A percentile compares a stretch with the other conserved stretches of the same genome.
phyloP scores from a whole-genome alignment of 2,888 invertebrate genomes.

The Alentia gelatinosa region DNA sequence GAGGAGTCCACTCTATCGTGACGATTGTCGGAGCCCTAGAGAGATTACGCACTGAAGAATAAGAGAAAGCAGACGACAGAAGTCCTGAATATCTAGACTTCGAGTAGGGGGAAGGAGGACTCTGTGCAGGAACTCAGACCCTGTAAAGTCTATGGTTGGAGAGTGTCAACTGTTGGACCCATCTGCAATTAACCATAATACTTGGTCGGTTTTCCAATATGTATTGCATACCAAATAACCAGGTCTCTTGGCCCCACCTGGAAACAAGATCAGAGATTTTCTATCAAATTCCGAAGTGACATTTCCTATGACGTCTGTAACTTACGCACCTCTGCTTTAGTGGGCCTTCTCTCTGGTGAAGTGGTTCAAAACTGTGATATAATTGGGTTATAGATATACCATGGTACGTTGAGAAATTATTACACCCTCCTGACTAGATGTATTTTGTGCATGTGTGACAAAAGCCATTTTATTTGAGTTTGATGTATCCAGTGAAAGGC shows the following conservation, averaged over 20 bases:
- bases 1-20: background rate
- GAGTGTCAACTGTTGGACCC: too few species aligned
- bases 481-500: too few species aligned
- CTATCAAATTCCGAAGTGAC: background rate
- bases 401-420: background rate
- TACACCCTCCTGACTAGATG: too few species aligned
- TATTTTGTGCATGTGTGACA: too few species aligned
- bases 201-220: too few species aligned
- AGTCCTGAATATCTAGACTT: too few species aligned
- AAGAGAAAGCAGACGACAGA: too few species aligned
- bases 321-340: background rate
- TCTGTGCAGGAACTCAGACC: too few species aligned
- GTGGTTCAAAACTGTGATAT: background rate
- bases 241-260: background rate
- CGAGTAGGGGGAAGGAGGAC: too few species aligned
- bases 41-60: too few species aligned
- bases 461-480: background rate
- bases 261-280: background rate
- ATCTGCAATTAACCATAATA: too few species aligned
- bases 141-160: too few species aligned
- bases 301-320: background rate
- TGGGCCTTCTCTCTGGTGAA: background rate
- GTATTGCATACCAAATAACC: background rate
- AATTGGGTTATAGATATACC: background rate
- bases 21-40: background rate